These are phyloP conservation scores for Manduca sexta DNA, from an alignment of 1,140 invertebrate genomes.

Conservation along the genomic window DNA sequence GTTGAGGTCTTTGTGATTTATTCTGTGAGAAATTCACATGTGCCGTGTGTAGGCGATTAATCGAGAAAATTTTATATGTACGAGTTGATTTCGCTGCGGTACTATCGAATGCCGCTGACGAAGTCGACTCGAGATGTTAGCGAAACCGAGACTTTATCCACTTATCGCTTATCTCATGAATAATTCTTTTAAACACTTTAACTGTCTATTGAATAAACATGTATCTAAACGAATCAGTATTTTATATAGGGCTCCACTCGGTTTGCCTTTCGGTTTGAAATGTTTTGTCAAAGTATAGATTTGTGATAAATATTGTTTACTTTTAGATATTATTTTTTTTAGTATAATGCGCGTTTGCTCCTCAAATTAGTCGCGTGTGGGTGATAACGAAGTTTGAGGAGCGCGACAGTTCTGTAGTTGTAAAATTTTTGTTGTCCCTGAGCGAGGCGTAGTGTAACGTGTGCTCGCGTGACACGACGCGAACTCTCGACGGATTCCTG, in stretches of 20 bases:
- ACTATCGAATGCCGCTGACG: neutral
- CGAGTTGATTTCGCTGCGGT: neutral
- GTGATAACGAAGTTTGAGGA: neutral
- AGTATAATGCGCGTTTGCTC: conserved; percentile 21
- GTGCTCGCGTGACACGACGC: neutral
- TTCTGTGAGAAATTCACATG: conserved; percentile 21
- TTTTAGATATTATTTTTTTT: conserved; percentile 43
- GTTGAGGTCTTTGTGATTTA: conserved; percentile 46
- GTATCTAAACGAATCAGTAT: conserved; percentile 26
- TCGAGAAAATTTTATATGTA: conserved; percentile 14
- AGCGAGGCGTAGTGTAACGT: neutral
- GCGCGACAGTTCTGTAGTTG: neutral
- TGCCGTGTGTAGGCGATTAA: conserved; percentile 7
- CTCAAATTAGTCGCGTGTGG: neutral
- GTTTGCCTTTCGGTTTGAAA: conserved; percentile 14
- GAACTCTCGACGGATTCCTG: conserved; percentile 26
- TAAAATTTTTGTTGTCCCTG: neutral
- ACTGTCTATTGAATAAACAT: conserved; percentile 17
- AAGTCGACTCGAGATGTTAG: too few species aligned
- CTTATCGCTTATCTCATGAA: neutral
- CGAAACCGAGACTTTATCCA: too few species aligned
- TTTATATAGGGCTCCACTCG: conserved; percentile 13
- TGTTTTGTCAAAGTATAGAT: conserved; percentile 24
- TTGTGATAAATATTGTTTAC: conserved; percentile 61
- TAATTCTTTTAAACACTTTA: conserved; percentile 10